A percentile compares a stretch with the other conserved stretches of the same genome.
Conservation (phyloP, 2,888 invertebrate species). For the Anarsia innoxiella region DNA sequence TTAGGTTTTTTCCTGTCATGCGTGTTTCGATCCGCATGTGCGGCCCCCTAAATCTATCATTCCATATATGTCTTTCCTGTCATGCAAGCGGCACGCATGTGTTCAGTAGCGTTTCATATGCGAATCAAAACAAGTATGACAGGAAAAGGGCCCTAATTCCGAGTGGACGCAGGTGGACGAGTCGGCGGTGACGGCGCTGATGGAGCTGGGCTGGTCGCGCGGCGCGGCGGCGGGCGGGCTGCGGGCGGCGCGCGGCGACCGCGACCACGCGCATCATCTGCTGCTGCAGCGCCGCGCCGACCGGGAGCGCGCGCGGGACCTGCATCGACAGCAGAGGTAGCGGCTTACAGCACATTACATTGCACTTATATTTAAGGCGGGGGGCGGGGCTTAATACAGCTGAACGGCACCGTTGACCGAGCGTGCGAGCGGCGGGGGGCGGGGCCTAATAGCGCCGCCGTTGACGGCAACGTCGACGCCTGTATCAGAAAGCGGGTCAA, state of each 20-base stretch:
- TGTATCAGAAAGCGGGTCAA: too few species aligned
- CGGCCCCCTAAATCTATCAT: too few species aligned
- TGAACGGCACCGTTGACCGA: not conserved
- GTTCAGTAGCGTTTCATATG: too few species aligned
- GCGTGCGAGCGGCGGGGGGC: not conserved
- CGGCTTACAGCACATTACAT: not conserved
- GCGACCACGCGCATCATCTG: constrained; percentile 78
- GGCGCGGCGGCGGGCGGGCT: constrained; percentile 83
- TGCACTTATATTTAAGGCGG: not conserved
- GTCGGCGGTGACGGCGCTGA: constrained; percentile 33
- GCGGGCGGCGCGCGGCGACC: constrained; percentile 49
- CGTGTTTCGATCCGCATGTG: too few species aligned
- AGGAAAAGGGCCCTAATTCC: too few species aligned
- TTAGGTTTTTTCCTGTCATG: too few species aligned
- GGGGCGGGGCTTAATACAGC: not conserved
- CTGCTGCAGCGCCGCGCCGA: constrained; percentile 75
- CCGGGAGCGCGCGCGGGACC: constrained; percentile 49
- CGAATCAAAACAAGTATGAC: too few species aligned
- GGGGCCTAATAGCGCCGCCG: not conserved
- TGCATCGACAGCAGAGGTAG: constrained; percentile 35
- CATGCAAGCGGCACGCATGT: too few species aligned
- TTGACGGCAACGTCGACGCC: too few species aligned
- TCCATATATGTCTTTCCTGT: too few species aligned
- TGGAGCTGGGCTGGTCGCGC: constrained; percentile 77
- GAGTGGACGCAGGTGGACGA: constrained; percentile 60